Base-by-base conservation (phyloP, 2,888 invertebrate species). In the Hecatera dysodea region DNA sequence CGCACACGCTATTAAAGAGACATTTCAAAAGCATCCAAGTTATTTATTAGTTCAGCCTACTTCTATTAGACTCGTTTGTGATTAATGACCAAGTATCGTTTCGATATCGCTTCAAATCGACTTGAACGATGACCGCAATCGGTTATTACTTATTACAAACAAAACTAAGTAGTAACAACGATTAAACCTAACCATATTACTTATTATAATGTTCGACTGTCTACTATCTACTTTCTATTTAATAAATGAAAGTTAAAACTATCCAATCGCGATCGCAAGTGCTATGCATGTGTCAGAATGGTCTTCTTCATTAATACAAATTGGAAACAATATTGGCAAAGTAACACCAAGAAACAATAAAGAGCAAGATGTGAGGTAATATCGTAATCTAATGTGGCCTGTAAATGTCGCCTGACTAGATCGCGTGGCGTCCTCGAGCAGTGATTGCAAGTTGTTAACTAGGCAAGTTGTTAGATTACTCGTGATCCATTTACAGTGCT, bases 391-490 rank as follows among this genome's bases (percentile, higher is more conserved):
- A 74, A 75, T 71, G 77, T 73, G 65, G 53, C 65, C 73, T 74
- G 75, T 68, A 75, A 70, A 83, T 75, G 59, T 68, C 62, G 81
- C 11, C 42, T 69, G 57, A 81, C 67, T 78, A 78, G 79, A 85
- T 87, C 78, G 84, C 85, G 78, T 83, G 78, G 78, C 78, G 76
- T 81, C 81, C 81, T 82, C 80, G 64, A 73, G 68, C 61, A 56
- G 66, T 81, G 82, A 87, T 88, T 86, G 82, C 82, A 74, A 86
- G 82, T 87, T 83, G 84, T 84, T 87, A 88, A 87, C 88, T 83
- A 84, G 81, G 82, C 76, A 80, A 82, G 74, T 85, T 78, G 75
- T 85, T 84, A 78, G 78, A 81, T 87, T 85, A 82, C 83, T 83
- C 75, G 77, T 83, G 82, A 78, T 82, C 81, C 74, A 78, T 86